phyloP scores from a whole-genome alignment of 2,888 invertebrate species.

The Apoderus coryli region DNA sequence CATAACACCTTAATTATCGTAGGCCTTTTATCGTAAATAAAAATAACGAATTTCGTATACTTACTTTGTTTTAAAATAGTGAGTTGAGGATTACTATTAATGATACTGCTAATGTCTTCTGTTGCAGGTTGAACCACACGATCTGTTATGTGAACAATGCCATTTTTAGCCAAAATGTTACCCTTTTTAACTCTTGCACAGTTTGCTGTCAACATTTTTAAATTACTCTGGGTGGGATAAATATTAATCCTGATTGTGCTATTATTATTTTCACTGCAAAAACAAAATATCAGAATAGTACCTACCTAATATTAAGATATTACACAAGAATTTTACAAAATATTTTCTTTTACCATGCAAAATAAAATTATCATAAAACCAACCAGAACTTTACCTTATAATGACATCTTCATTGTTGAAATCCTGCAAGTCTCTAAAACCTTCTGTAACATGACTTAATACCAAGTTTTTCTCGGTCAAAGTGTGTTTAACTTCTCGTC shows the following conservation, averaged over 20 bases:
- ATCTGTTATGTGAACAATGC: constrained; percentile 48
- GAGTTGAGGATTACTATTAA: constrained; percentile 42
- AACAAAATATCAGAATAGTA: too few species aligned
- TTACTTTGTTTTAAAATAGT: constrained; percentile 39
- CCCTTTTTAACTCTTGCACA: constrained; percentile 46
- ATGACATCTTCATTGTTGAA: constrained; percentile 42
- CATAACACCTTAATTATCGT: too few species aligned
- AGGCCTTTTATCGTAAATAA: too few species aligned
- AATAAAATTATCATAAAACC: too few species aligned
- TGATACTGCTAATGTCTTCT: constrained; percentile 40
- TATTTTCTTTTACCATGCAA: too few species aligned
- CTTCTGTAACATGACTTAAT: constrained; percentile 42
- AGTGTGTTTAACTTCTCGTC: constrained; percentile 24
- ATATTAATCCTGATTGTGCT: constrained; percentile 41
- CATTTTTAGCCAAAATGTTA: constrained; percentile 49
- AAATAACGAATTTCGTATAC: constrained; percentile 14
- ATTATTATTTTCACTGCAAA: constrained; percentile 30
- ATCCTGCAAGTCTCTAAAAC: constrained; percentile 40
- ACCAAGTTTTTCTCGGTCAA: constrained; percentile 36
- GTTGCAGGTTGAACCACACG: constrained; percentile 42
- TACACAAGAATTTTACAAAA: too few species aligned
- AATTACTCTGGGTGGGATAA: constrained; percentile 36
- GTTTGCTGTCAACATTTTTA: constrained; percentile 46
- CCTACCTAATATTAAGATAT: too few species aligned
- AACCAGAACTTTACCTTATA: constrained; percentile 23